Evolutionary conservation across 2,888 invertebrate species (phyloP).

Genomic region (Pristionchus mayeri): DNA sequence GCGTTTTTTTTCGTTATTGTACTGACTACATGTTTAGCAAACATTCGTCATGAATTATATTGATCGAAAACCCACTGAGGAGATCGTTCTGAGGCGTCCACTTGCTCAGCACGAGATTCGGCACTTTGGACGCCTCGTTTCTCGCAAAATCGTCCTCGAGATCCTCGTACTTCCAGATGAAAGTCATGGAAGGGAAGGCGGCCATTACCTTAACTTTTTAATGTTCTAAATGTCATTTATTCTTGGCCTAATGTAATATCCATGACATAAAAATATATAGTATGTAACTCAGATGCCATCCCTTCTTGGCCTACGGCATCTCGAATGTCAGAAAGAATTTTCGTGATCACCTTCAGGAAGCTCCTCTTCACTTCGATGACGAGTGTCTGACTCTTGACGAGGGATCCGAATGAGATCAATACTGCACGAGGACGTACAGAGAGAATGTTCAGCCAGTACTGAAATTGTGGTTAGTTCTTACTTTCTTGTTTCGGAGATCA

Average conservation of each 20-base stretch:
- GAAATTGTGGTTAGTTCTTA: too few relatives aligned
- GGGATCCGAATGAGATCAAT: conserved; percentile 16
- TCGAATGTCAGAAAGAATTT: too few relatives aligned
- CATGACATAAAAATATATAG: too few relatives aligned
- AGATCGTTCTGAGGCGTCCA: conserved; percentile 49
- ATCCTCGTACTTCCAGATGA: conserved; percentile 49
- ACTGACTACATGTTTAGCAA: too few relatives aligned
- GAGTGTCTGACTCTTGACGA: background rate
- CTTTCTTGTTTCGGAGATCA: too few relatives aligned
- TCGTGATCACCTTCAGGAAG: background rate
- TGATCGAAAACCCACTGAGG: background rate
- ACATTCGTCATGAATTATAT: too few relatives aligned
- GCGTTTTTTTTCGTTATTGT: too few relatives aligned
- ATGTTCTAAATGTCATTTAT: too few relatives aligned
- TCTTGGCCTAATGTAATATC: too few relatives aligned
- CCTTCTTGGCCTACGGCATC: too few relatives aligned
- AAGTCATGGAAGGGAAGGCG: background rate
- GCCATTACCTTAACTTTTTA: background rate
- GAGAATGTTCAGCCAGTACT: conserved; percentile 17
- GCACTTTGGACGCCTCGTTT: background rate
- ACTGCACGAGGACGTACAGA: background rate
- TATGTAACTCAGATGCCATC: too few relatives aligned
- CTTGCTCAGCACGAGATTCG: conserved; percentile 29
- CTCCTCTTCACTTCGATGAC: conserved; percentile 9
- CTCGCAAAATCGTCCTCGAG: conserved; percentile 9